Base-by-base conservation (phyloP, 2,888 invertebrate genomes). In the Perithous albicinctus region DNA sequence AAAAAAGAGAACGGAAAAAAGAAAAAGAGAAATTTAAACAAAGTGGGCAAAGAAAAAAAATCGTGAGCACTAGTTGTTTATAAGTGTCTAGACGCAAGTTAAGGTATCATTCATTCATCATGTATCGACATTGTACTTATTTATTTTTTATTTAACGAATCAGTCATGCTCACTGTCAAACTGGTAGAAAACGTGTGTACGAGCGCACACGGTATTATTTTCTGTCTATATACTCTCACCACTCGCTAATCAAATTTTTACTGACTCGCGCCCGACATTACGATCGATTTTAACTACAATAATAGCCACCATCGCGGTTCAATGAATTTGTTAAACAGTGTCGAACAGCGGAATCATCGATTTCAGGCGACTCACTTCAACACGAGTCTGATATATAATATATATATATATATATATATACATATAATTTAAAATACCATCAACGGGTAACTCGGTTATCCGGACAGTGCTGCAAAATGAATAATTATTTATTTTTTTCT, bases 41-140 rank as follows among this genome's bases (percentile, higher is more conserved):
- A 77, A 59, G 54, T 54, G 46, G 66, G 43, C 54, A 41, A 35
- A 46, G 26, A 63, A 41, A 54, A 46, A 63, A n/a, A n/a, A n/a
- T 46, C n/a, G 29, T 18, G 70, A 78, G 82, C 70, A 63, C 46
- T 41, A 54, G 63, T 69, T 66, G 70, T 83, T n/a, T 61, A 56
- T 73, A 80, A 80, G 73, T 80, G 80, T 76, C 56, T 69, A 54
- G 64, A 63, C 23, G 46, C 77, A 51, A 84, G 43, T 63, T 82
- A 78, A 78, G 2, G 70, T 82, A 78, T 78, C 63, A 77, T 78
- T 72, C 72, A 72, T 75, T 72, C 64, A 74, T 70, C 69, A 61
- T 75, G 38, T 73, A 82, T 48, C 78, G 56, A 78, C 72, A 77
- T 48, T 59, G 84, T 85, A 85, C 84, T 85, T 85, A 85, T 85